Conservation (phyloP, 1,140 invertebrate species). For the Gonatopus flavifemur region DNA sequence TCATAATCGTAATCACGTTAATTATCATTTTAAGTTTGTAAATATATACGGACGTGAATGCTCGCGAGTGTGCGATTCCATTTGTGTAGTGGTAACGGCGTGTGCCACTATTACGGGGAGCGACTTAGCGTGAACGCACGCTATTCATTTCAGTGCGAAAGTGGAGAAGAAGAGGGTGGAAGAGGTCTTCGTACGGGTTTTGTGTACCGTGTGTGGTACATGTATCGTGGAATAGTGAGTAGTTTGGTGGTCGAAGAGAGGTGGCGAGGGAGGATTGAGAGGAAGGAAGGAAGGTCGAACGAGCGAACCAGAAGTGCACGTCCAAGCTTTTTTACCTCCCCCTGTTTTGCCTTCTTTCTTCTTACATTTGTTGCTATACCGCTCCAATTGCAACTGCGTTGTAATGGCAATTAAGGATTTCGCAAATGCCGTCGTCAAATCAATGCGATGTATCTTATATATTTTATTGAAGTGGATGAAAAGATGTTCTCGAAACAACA, state of each 20-base stretch:
- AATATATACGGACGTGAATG: slow-evolving; percentile 36
- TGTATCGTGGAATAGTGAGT: slow-evolving; percentile 3
- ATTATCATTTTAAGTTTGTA: too few species aligned
- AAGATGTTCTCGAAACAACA: too few species aligned
- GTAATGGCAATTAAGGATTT: slow-evolving; percentile 34
- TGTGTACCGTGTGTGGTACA: slow-evolving; percentile 9
- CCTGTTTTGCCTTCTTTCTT: slow-evolving; percentile 14
- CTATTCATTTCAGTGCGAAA: slow-evolving; percentile 44
- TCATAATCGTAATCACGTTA: slow-evolving; percentile 56
- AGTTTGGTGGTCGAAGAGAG: slow-evolving; percentile 6
- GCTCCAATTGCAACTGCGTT: slow-evolving; percentile 14
- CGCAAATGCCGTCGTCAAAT: slow-evolving; percentile 12
- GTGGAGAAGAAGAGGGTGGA: slow-evolving; percentile 14
- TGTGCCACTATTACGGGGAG: slow-evolving; percentile 52
- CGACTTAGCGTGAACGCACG: slow-evolving; percentile 55
- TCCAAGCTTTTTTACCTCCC: slow-evolving; percentile 21
- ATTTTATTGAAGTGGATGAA: too few species aligned
- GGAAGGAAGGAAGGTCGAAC: slow-evolving; percentile 23
- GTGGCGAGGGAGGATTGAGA: too few species aligned
- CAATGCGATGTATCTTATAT: too few species aligned
- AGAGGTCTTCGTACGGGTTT: slow-evolving; percentile 5
- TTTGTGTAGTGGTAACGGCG: slow-evolving; percentile 44
- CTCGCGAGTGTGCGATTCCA: slow-evolving; percentile 6
- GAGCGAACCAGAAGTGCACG: slow-evolving; percentile 30
- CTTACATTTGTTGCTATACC: slow-evolving; percentile 1